phyloP scores from a whole-genome alignment of 2,888 invertebrate genomes.

The Mythimna pallens region DNA sequence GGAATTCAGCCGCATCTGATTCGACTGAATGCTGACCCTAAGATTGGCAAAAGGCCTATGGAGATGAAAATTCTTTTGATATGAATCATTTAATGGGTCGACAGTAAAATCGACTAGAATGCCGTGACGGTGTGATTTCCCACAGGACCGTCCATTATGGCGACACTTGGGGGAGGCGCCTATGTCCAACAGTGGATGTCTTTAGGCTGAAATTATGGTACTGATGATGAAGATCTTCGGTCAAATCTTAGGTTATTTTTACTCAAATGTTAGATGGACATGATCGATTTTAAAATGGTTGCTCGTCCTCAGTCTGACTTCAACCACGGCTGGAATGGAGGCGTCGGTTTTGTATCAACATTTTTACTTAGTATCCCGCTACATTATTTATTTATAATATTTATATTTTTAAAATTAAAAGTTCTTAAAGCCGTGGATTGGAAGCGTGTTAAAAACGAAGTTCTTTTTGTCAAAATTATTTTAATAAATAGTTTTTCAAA shows the following conservation, averaged over 20 bases:
- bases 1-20: no score
- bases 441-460: neutral
- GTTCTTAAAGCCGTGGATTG: constrained; percentile 26
- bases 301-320: constrained; percentile 17
- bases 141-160: no score
- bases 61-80: no score
- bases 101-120: no score
- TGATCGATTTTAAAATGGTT: neutral
- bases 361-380: constrained; percentile 72
- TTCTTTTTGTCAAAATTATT: neutral
- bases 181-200: no score
- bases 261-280: neutral
- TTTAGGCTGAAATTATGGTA: no score
- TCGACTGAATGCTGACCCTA: no score
- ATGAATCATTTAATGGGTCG: no score
- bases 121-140: no score
- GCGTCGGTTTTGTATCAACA: constrained; percentile 60
- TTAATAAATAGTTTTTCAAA: constrained; percentile 1
- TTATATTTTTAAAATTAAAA: constrained; percentile 36
- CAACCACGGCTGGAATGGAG: constrained; percentile 59
- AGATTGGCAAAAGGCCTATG: no score
- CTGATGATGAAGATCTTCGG: no score
- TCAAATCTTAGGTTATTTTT: neutral
- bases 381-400: constrained; percentile 61
- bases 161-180: no score